These are phyloP conservation scores for Drosophila nasuta DNA, from an alignment of 1,140 invertebrate species.

Conservation along the genomic window DNA sequence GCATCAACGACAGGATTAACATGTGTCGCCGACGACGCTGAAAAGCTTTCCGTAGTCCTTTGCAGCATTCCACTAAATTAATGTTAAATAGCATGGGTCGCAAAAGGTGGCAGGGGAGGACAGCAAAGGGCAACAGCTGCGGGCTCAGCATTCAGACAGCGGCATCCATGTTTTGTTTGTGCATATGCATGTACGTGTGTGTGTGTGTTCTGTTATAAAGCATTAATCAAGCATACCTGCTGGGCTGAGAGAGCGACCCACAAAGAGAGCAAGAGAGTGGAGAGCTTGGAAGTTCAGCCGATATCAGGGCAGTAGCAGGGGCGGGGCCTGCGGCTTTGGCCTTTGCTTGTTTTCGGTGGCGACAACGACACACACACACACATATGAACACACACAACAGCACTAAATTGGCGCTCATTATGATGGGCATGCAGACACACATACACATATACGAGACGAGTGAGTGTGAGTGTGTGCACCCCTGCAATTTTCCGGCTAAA, in stretches of 20 bases:
- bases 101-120: not conserved
- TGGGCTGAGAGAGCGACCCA: constrained; percentile 51
- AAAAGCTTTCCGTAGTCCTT: constrained; percentile 67
- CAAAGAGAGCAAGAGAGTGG: not conserved
- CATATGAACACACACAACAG: constrained; percentile 47
- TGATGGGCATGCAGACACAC: constrained; percentile 57
- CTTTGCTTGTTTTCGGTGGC: constrained; percentile 81
- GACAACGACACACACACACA: constrained; percentile 54
- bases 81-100: constrained; percentile 72
- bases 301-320: constrained; percentile 2
- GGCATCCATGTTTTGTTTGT: constrained; percentile 55
- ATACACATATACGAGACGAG: constrained; percentile 19
- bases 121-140: constrained; percentile 15
- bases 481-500: constrained; percentile 83
- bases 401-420: constrained; percentile 81
- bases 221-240: constrained; percentile 83
- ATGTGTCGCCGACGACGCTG: constrained; percentile 68
- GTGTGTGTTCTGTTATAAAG: constrained; percentile 73
- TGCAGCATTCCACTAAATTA: constrained; percentile 77
- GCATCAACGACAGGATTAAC: constrained; percentile 69
- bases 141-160: constrained; percentile 37
- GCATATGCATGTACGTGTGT: constrained; percentile 31
- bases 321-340: constrained; percentile 57
- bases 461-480: constrained; percentile 46
- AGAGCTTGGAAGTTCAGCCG: constrained; percentile 13